Base-by-base conservation (phyloP, 2,888 invertebrate species). In the Amblyteles armatorius region DNA sequence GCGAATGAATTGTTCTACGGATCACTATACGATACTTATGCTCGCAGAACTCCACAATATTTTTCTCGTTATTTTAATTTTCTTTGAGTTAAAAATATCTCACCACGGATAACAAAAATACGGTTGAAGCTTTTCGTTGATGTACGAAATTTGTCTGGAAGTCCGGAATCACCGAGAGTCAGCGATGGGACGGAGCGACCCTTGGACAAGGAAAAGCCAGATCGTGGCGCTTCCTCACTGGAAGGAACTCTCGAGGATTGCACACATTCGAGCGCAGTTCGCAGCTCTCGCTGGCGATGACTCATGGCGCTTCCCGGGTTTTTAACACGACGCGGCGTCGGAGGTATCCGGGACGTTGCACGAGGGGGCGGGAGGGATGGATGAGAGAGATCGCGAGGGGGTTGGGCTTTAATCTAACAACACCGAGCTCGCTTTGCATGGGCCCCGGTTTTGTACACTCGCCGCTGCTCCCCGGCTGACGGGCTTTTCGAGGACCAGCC, bases 401-500 rank as follows among this genome's bases (percentile, higher is more conserved):
- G 92, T 90, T 91, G 90, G 91, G 91, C 90, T 93, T 93, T 93
- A 93, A 93, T 93, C 92, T 92, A 93, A 92, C 93, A 91, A 91
- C 92, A 92, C 93, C 92, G 88, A 90, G 91, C 89, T 92, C 92
- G 88, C 91, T 92, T 92, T 92, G 92, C 92, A 92, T 91, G 89
- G 90, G 90, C 89, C 88, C 89, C 13, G 9, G 89, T 88, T 89
- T 40, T 55, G 72, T 40, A 65, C 22, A 79, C 40, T 33, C 65
- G 71, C 72, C 72, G 22, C 33, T 57, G 67, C 63, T 77, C 44
- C 44, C 44, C 44, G 69, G 71, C 72, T 60, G 22, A 55, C 29
- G 67, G 79, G 85, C 77, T 84, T 86, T 86, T 86, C 80, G 40
- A 79, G 84, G 82, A 86, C 85, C 84, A 89, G 88, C 91, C 91